Evolutionary conservation across 2,888 invertebrate genomes (phyloP), one percentile per base, ranked within the genome.

Genomic region (Himalopsyche japonica): DNA sequence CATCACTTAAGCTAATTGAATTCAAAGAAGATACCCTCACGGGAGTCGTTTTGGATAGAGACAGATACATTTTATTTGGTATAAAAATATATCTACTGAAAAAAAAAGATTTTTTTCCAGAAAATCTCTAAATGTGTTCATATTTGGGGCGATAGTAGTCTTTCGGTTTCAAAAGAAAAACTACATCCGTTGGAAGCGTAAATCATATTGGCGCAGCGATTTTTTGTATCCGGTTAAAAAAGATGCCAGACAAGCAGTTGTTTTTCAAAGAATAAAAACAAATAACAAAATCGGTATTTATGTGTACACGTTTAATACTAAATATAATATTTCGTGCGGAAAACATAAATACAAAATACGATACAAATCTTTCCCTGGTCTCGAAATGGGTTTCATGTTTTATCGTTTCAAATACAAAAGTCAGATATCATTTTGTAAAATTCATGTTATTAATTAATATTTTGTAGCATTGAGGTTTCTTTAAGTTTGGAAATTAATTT

Each of bases 181-280:
- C 80, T 80, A 80, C 49, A 48, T 80, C 80, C 80, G 80, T 20
- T 15, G 30, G 10, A 18, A 24, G 80, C 47, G 80, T 80, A 80
- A 80, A 80, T 80, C 80, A 80, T 80, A 80, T 80, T 80, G 80
- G 48, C 20, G 80, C 48, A 49, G 80, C 27, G 30, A 80, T 27
- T 80, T 80, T 80, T 80, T 80, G 80, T 49, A 48, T 80, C 80
- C 80, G 80, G 80, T 30, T 48, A 80, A 80, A 79, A 47, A 80
- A 80, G 27, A 32, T 48, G 47, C 49, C 70, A 70, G 30, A 27
- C 70, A 20, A 24, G 70, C 70, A 70, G 70, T 70, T 70, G 27
- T 70, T 70, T 27, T 43, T 1, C 24, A 70, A 70, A 27, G 30
- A 30, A 70, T 70, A 70, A 70, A 70, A 70, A 70, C 70, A 70